Percentiles rank a stretch among this genome's conserved stretches.
These are phyloP conservation scores for Zhuqinia jingwanae DNA, from an alignment of 2,888 invertebrate species.

Conservation along the genomic window DNA sequence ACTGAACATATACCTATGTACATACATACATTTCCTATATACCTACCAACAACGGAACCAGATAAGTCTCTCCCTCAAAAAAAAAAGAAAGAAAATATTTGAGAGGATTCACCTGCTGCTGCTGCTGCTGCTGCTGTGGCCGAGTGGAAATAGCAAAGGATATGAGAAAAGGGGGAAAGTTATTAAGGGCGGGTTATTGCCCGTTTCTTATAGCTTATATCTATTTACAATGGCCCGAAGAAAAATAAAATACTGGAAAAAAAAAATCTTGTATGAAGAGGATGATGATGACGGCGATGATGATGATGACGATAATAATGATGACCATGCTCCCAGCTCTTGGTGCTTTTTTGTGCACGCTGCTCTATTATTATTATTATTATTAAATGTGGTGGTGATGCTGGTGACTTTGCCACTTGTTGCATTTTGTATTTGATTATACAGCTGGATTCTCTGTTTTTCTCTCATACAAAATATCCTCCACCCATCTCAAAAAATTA, in stretches of 20 bases:
- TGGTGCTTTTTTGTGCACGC: too few relatives aligned
- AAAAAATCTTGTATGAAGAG: neutral
- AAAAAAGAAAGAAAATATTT: neutral
- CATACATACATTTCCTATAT: too few relatives aligned
- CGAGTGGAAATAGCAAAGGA: neutral
- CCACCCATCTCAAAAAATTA: slow-evolving; percentile 51
- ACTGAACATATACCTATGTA: neutral
- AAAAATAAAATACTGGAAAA: slow-evolving; percentile 38
- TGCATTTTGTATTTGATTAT: slow-evolving; percentile 49
- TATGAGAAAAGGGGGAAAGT: neutral
- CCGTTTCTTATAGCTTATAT: slow-evolving; percentile 12
- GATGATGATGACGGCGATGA: neutral
- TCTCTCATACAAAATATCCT: slow-evolving; percentile 3
- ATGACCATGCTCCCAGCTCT: too few relatives aligned
- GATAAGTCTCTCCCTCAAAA: neutral
- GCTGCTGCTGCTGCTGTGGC: too few relatives aligned
- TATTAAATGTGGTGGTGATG: slow-evolving; percentile 38
- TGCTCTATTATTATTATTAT: slow-evolving; percentile 30
- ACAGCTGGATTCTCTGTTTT: too few relatives aligned
- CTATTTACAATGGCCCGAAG: neutral
- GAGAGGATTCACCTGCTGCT: neutral
- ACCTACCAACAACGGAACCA: neutral
- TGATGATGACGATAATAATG: too few relatives aligned
- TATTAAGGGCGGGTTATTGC: slow-evolving; percentile 48
- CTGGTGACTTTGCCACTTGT: slow-evolving; percentile 55